Conservation (phyloP, 2,888 invertebrate species). For the Zonitis immaculata region DNA sequence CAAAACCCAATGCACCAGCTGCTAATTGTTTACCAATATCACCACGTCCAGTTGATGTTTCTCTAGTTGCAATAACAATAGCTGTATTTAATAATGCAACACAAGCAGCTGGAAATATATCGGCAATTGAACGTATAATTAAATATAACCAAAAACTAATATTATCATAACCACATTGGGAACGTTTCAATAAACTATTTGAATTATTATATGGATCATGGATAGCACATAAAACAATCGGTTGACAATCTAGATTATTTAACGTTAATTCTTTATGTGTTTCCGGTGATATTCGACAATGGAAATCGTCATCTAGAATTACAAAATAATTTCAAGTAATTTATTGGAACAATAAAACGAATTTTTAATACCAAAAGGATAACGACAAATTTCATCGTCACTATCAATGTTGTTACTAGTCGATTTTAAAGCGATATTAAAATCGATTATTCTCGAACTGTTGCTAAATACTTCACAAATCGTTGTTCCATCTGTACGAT, state of each 20-base stretch:
- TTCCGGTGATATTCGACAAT: conserved; percentile 59
- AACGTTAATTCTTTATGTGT: conserved; percentile 40
- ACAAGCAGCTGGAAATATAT: conserved; percentile 71
- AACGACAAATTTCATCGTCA: conserved; percentile 58
- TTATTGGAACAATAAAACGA: background rate
- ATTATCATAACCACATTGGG: conserved; percentile 67
- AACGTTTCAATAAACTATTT: conserved; percentile 62
- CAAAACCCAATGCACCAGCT: conserved; percentile 69
- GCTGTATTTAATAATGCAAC: conserved; percentile 68
- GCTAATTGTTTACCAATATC: conserved; percentile 76
- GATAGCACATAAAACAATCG: conserved; percentile 67
- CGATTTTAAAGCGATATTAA: conserved; percentile 54
- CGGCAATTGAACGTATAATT: conserved; percentile 64
- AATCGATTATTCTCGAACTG: conserved; percentile 51
- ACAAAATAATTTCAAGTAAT: conserved; percentile 1
- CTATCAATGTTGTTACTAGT: conserved; percentile 36
- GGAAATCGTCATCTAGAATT: conserved; percentile 51
- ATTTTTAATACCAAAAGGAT: conserved; percentile 52
- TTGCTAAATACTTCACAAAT: conserved; percentile 61
- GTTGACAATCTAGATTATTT: conserved; percentile 52
- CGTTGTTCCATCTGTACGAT: conserved; percentile 35
- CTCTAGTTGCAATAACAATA: conserved; percentile 76
- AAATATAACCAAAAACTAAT: conserved; percentile 69
- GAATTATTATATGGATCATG: conserved; percentile 65
- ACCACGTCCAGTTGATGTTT: conserved; percentile 73